A percentile compares a stretch with the other conserved stretches of the same genome.
Conservation (phyloP, 2,888 invertebrate species). For the Campoplex nolae region DNA sequence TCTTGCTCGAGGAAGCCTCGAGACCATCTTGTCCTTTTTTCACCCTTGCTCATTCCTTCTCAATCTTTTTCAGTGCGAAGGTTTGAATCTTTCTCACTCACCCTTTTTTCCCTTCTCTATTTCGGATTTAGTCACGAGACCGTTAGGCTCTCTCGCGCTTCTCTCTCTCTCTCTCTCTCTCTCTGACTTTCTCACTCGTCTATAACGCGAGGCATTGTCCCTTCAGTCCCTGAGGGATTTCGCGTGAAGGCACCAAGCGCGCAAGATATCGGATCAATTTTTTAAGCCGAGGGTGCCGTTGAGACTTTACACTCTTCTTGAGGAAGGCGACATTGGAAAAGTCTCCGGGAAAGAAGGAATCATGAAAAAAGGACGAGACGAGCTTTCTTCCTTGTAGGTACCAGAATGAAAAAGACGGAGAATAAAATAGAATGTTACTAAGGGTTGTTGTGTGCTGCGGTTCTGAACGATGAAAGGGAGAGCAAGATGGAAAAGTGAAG, state of each 20-base stretch:
- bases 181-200: conserved; percentile 31
- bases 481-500: conserved; percentile 71
- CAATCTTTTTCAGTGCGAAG: conserved; percentile 20
- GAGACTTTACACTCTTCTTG: conserved; percentile 84
- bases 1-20: conserved; percentile 53
- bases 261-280: conserved; percentile 85
- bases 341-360: conserved; percentile 39
- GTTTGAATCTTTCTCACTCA: conserved; percentile 35
- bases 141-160: neutral
- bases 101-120: conserved; percentile 46
- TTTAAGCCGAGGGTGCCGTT: conserved; percentile 83
- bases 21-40: conserved; percentile 38
- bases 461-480: conserved; percentile 58
- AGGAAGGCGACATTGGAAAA: conserved; percentile 71
- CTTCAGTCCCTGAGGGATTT: conserved; percentile 81
- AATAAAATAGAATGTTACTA: conserved; percentile 33
- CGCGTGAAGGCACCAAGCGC: conserved; percentile 79
- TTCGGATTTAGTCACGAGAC: conserved; percentile 69
- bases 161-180: conserved; percentile 53
- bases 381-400: conserved; percentile 18
- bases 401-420: conserved; percentile 6
- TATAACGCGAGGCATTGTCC: conserved; percentile 79
- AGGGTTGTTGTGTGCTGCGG: conserved; percentile 41
- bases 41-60: conserved; percentile 66
- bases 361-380: conserved; percentile 49